Evolutionary conservation across 2,113 vertebrate genomes (phyloP).

Genomic region (Megaceryle maxima): DNA sequence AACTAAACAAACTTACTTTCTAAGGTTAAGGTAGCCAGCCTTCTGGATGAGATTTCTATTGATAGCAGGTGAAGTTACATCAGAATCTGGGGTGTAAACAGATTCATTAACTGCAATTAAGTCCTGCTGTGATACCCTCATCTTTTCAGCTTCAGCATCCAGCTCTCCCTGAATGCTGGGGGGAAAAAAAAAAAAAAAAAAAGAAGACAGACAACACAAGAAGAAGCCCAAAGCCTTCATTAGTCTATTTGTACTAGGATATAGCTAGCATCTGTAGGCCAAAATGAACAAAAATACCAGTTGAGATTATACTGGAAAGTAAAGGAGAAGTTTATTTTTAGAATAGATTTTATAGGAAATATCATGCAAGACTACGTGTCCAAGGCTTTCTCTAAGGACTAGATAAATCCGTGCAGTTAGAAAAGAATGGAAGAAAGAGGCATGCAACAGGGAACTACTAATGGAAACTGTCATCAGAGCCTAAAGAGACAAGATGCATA

Average conservation of each 20-base stretch:
- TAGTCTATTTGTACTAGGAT: neutral
- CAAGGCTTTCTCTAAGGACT: neutral
- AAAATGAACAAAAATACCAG: neutral
- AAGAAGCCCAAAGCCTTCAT: neutral
- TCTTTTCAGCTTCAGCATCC: slow-evolving; percentile 88
- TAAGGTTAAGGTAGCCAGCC: slow-evolving; percentile 96
- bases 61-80: slow-evolving; percentile 76
- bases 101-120: slow-evolving; percentile 88
- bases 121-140: slow-evolving; percentile 88
- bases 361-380: neutral
- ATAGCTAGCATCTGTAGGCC: neutral
- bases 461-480: neutral
- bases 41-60: slow-evolving; percentile 96
- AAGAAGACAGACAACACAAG: too few relatives aligned
- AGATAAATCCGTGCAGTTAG: neutral
- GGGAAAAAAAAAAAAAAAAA: neutral
- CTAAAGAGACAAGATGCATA: neutral
- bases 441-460: neutral
- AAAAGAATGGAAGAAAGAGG: neutral
- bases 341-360: neutral
- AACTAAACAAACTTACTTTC: slow-evolving; percentile 80
- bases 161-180: slow-evolving; percentile 89
- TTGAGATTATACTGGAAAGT: neutral
- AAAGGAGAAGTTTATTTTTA: neutral
- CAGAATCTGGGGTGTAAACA: slow-evolving; percentile 89